Conservation (phyloP, 2,113 vertebrate genomes). For the Ondatra zibethicus region DNA sequence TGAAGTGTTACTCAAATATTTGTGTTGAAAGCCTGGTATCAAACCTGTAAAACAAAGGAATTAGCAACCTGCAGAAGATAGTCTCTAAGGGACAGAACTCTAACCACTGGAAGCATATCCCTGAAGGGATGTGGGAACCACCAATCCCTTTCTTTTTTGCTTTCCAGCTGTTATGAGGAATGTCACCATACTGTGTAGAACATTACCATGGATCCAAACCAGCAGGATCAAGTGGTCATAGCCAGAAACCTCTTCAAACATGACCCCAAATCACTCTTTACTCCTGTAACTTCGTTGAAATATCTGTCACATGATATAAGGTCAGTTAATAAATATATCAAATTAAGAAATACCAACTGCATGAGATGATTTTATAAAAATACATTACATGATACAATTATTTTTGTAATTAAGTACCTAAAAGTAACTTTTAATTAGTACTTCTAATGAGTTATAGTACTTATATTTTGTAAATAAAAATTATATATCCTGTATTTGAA, state of each 20-base stretch:
- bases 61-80: background rate
- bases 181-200: background rate
- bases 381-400: background rate
- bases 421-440: background rate
- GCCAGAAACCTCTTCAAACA: background rate
- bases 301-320: background rate
- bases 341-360: background rate
- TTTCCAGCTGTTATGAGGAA: too few relatives aligned
- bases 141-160: background rate
- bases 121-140: too few relatives aligned
- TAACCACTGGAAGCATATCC: too few relatives aligned
- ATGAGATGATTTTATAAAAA: background rate
- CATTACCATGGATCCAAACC: too few relatives aligned
- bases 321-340: background rate
- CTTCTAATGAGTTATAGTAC: background rate
- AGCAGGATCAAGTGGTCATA: background rate
- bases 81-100: background rate
- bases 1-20: background rate
- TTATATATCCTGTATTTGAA: background rate
- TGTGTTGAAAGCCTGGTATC: background rate
- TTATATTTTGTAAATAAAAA: slow-evolving; percentile 14
- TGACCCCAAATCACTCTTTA: background rate
- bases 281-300: background rate
- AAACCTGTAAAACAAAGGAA: background rate
- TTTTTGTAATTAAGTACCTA: background rate